phyloP scores from a whole-genome alignment of 92 coral and sea anemone genomes.

The Diadumene lineata region DNA sequence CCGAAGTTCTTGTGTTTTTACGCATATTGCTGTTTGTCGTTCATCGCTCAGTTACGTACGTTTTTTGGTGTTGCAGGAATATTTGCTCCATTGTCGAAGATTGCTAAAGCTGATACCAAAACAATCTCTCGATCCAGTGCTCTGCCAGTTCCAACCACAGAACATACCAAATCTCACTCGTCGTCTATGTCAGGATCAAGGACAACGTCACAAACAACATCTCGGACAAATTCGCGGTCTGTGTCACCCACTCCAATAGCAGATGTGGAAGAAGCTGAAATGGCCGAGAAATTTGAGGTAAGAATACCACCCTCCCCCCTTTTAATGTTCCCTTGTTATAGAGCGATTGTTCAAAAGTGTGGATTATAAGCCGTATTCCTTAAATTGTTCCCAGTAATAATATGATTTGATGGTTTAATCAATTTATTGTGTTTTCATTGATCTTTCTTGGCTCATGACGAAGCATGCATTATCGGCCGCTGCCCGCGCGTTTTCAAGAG shows the following conservation, averaged over 20 bases:
- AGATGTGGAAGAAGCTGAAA: conserved; percentile 35
- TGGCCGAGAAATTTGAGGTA: conserved; percentile 52
- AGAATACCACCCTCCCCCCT: neutral
- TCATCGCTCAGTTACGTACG: too few species aligned
- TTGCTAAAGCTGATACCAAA: conserved; percentile 52
- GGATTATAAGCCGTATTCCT: too few species aligned
- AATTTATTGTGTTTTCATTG: too few species aligned
- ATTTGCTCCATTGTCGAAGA: conserved; percentile 86
- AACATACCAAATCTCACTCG: conserved; percentile 46
- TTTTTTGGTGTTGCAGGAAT: conserved; percentile 59
- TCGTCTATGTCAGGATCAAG: conserved; percentile 55
- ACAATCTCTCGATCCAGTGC: conserved; percentile 63
- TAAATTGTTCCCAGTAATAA: too few species aligned
- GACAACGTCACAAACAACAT: conserved; percentile 59
- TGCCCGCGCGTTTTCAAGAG: too few species aligned
- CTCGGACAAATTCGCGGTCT: conserved; percentile 73
- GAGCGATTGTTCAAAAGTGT: too few species aligned
- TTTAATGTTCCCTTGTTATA: neutral
- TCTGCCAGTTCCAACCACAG: conserved; percentile 78
- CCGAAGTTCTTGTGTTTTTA: too few species aligned
- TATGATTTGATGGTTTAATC: too few species aligned
- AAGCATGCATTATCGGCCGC: too few species aligned
- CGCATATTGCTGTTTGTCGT: too few species aligned
- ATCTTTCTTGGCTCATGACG: too few species aligned
- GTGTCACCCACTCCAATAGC: conserved; percentile 75